Percentiles rank a stretch among this genome's conserved stretches.
These are phyloP conservation scores for Cyprinus carpio DNA, from an alignment of 2,113 vertebrate species.

Conservation along the genomic window DNA sequence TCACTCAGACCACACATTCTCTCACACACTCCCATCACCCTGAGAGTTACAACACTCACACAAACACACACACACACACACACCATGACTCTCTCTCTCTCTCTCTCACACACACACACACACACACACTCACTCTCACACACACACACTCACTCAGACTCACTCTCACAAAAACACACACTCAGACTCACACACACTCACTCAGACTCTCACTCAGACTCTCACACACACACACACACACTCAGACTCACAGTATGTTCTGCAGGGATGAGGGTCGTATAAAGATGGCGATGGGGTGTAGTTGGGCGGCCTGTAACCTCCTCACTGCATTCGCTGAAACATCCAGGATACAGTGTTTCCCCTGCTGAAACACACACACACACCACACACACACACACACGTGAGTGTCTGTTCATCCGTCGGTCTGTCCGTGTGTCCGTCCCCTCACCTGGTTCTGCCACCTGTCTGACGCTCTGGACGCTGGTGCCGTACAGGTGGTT, in stretches of 20 bases:
- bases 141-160: too few relatives aligned
- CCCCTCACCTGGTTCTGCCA: constrained; percentile 84
- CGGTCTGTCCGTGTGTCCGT: not conserved
- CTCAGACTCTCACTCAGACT: not conserved
- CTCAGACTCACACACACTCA: not conserved
- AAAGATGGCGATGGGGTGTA: constrained; percentile 88
- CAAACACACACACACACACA: constrained; percentile 14
- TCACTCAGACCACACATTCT: too few relatives aligned
- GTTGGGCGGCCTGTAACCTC: constrained; percentile 82
- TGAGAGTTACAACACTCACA: too few relatives aligned
- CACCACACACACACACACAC: constrained; percentile 48
- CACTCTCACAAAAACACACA: not conserved
- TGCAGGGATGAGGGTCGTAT: constrained; percentile 87
- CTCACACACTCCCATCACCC: too few relatives aligned
- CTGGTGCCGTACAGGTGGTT: constrained; percentile 88
- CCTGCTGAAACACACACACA: constrained; percentile 63
- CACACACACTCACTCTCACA: too few relatives aligned
- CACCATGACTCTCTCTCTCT: too few relatives aligned
- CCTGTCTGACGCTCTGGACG: constrained; percentile 86
- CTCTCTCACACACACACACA: not conserved
- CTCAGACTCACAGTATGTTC: constrained; percentile 79
- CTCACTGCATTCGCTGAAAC: constrained; percentile 81
- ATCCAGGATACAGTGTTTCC: constrained; percentile 82
- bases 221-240: not conserved
- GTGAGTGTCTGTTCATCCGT: too few relatives aligned